Evolutionary conservation across 2,797 vertebrate genomes (phyloP).

Genomic region (Ara ararauna): DNA sequence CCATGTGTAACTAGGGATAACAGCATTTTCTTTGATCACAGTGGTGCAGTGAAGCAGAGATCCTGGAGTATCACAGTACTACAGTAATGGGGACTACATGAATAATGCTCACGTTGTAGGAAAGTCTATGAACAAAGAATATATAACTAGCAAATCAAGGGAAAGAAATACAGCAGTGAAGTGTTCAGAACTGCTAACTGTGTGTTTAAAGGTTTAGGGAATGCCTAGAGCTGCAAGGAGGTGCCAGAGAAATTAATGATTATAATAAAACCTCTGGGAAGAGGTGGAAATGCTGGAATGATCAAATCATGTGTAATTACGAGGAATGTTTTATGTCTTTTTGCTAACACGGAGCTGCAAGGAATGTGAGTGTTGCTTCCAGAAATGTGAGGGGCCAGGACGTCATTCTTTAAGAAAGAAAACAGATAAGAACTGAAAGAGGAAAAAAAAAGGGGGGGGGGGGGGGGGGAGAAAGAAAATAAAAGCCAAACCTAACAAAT

Average conservation of each 20-base stretch:
- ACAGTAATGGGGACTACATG: not conserved
- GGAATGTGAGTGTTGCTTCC: conserved; percentile 25
- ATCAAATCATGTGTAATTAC: conserved; percentile 46
- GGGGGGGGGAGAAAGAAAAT: not conserved
- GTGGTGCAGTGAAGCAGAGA: not conserved
- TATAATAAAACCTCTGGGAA: conserved; percentile 63
- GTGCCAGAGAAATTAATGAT: conserved; percentile 65
- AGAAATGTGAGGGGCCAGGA: conserved; percentile 38
- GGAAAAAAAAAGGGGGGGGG: accelerated
- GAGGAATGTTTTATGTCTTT: conserved; percentile 22
- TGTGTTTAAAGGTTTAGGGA: conserved; percentile 41
- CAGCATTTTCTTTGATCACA: not conserved
- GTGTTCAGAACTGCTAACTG: conserved; percentile 8
- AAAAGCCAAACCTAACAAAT: conserved; percentile 60
- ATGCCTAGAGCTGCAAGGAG: conserved; percentile 44
- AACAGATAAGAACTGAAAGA: not conserved
- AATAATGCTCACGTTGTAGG: not conserved
- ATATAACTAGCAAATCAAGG: not conserved
- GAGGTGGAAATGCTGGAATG: conserved; percentile 35
- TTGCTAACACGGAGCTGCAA: not conserved
- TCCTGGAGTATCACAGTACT: not conserved
- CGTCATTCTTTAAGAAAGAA: conserved; percentile 37
- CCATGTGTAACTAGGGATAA: not conserved
- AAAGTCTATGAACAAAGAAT: not conserved
- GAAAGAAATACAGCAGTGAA: not conserved